Evolutionary conservation across 2,113 vertebrate species (phyloP).

Genomic region (Accipiter cooperii): DNA sequence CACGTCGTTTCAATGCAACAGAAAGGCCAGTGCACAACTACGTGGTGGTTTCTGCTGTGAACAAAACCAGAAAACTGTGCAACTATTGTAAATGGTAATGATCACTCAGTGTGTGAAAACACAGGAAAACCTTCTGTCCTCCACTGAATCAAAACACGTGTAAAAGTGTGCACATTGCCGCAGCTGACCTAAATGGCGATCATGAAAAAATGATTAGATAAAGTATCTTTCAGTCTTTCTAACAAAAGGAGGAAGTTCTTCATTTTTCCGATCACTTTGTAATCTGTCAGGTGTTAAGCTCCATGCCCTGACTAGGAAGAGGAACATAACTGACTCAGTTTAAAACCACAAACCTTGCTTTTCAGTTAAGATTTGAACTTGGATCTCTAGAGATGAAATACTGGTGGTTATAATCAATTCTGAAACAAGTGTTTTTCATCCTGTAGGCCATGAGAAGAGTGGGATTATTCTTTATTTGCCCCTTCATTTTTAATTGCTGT

Average conservation of each 20-base stretch:
- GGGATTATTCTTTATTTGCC: not conserved
- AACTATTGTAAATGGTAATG: not conserved
- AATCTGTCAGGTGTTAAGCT: not conserved
- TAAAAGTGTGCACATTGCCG: not conserved
- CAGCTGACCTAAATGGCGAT: not conserved
- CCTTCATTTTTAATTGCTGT: not conserved
- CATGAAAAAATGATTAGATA: not conserved
- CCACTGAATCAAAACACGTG: not conserved
- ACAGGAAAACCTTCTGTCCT: not conserved
- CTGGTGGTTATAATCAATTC: not conserved
- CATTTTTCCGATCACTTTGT: not conserved
- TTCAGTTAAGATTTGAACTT: not conserved
- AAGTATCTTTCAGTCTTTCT: not conserved
- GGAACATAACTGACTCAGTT: not conserved
- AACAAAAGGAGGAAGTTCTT: not conserved
- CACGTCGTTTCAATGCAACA: fast-evolving
- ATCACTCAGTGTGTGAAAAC: not conserved
- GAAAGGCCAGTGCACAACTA: not conserved
- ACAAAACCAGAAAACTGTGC: not conserved
- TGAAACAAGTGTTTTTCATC: not conserved
- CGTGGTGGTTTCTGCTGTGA: not conserved
- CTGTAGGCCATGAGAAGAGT: not conserved
- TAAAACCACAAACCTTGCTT: not conserved
- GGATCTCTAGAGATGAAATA: not conserved
- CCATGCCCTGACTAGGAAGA: not conserved